These are phyloP conservation scores for Tridacna crocea DNA, from an alignment of 2,888 invertebrate species.

Conservation along the genomic window DNA sequence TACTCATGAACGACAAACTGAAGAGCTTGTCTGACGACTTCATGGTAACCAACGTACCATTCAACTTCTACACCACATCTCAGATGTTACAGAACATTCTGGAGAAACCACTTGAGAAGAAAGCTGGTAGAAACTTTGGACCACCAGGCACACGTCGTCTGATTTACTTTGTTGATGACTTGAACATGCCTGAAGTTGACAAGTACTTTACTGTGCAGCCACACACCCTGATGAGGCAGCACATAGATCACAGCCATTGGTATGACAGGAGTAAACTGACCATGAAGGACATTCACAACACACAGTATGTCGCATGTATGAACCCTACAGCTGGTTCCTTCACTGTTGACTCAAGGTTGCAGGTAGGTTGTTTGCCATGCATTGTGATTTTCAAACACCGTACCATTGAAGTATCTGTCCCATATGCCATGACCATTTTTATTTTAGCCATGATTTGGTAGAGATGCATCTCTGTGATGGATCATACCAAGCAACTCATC, in stretches of 20 bases:
- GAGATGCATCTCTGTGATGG: too few species aligned
- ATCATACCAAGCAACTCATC: too few species aligned
- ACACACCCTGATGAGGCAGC: constrained; percentile 97
- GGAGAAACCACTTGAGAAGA: constrained; percentile 97
- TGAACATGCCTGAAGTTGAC: constrained; percentile 99
- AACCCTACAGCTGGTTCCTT: constrained; percentile 99
- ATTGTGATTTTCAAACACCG: too few species aligned
- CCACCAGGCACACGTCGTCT: constrained; percentile 97
- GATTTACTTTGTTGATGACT: constrained; percentile 97
- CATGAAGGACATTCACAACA: constrained; percentile 97
- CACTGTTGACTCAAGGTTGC: constrained; percentile 96
- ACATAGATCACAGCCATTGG: constrained; percentile 98
- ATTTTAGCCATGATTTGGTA: too few species aligned
- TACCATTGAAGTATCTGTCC: too few species aligned
- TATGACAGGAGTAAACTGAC: constrained; percentile 95
- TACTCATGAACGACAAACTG: constrained; percentile 94
- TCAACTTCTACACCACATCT: constrained; percentile 98
- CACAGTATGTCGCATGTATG: constrained; percentile 98
- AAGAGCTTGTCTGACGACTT: constrained; percentile 91
- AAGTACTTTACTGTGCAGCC: constrained; percentile 98
- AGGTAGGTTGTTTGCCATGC: constrained; percentile 83
- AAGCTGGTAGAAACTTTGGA: constrained; percentile 97
- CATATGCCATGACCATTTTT: too few species aligned
- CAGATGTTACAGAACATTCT: constrained; percentile 89
- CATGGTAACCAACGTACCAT: constrained; percentile 95